phyloP scores from a whole-genome alignment of 2,113 vertebrate genomes.

The Empidonax traillii region DNA sequence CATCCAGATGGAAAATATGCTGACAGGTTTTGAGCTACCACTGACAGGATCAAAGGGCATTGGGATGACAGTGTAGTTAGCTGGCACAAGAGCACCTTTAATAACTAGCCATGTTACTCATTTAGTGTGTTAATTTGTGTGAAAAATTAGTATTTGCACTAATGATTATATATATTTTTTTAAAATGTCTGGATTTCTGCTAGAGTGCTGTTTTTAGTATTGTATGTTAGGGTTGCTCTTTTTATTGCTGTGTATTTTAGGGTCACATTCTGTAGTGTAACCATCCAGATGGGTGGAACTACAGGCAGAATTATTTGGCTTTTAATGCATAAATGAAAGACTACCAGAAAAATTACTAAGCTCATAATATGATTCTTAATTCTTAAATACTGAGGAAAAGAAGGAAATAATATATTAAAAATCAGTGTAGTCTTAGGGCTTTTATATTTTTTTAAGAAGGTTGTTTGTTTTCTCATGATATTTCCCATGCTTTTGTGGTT shows the following conservation, averaged over 20 bases:
- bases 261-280: background rate
- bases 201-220: background rate
- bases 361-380: background rate
- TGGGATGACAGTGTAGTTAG: constrained; percentile 66
- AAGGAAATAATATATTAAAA: background rate
- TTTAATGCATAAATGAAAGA: background rate
- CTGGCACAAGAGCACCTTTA: constrained; percentile 29
- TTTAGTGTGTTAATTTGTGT: background rate
- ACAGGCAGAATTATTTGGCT: background rate
- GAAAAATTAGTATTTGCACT: background rate
- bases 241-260: background rate
- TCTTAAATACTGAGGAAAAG: background rate
- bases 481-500: background rate
- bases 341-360: background rate
- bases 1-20: constrained; percentile 76
- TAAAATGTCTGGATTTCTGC: background rate
- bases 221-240: background rate
- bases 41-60: constrained; percentile 65
- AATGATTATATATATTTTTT: background rate
- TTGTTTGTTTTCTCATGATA: background rate
- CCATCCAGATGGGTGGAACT: background rate
- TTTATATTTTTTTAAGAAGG: background rate
- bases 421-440: background rate
- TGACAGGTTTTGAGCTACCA: constrained; percentile 69
- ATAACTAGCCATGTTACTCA: background rate